Evolutionary conservation across 2,113 vertebrate species (phyloP).

Genomic region (Prolemur simus): DNA sequence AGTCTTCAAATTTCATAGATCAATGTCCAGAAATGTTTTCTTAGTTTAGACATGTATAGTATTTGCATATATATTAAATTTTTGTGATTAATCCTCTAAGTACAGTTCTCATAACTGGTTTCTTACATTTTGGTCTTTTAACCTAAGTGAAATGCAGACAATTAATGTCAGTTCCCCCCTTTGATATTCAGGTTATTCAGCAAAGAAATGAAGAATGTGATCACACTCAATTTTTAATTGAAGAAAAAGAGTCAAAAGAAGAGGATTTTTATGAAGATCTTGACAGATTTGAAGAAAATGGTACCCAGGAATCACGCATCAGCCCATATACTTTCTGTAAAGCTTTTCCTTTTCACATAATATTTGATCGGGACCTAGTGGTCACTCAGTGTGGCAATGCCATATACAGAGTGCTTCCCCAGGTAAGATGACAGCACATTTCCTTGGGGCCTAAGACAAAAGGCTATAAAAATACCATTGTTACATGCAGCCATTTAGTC

Average conservation of each 20-base stretch:
- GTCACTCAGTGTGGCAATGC: constrained; percentile 98
- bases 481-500: neutral
- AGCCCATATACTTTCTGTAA: constrained; percentile 99
- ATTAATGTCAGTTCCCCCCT: neutral
- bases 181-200: constrained; percentile 92
- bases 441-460: neutral
- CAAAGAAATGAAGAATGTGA: constrained; percentile 97
- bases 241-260: constrained; percentile 98
- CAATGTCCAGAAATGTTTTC: neutral
- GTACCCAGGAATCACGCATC: constrained; percentile 97
- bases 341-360: constrained; percentile 98
- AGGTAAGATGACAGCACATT: constrained; percentile 84
- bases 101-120: neutral
- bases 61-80: neutral
- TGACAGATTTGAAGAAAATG: constrained; percentile 97
- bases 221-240: constrained; percentile 98
- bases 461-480: accelerated
- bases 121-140: neutral
- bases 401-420: constrained; percentile 97
- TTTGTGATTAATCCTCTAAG: neutral
- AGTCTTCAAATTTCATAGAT: neutral
- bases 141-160: neutral
- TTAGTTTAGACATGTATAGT: neutral
- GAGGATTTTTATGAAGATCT: constrained; percentile 97
- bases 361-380: constrained; percentile 96